These are phyloP conservation scores for Plebejus argus DNA, from an alignment of 2,888 invertebrate genomes.

Conservation along the genomic window DNA sequence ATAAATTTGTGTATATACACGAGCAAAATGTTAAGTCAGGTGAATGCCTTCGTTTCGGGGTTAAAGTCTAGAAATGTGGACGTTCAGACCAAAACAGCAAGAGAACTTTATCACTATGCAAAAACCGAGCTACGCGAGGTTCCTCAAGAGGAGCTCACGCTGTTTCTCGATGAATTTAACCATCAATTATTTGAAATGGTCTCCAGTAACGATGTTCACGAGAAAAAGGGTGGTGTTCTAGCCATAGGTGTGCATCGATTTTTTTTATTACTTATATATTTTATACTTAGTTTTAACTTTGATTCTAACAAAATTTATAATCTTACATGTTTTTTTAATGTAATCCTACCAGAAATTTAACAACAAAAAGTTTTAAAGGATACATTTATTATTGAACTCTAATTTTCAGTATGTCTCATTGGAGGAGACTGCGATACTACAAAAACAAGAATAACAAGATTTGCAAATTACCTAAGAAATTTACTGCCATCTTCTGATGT, in stretches of 20 bases:
- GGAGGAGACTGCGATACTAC: conserved; percentile 96
- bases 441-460: conserved; percentile 93
- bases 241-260: conserved; percentile 86
- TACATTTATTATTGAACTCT: neutral
- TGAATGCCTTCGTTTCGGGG: conserved; percentile 91
- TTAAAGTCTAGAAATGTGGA: conserved; percentile 94
- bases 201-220: conserved; percentile 94
- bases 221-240: conserved; percentile 96
- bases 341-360: neutral
- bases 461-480: conserved; percentile 95
- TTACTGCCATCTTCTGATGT: conserved; percentile 94
- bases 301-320: neutral
- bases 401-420: conserved; percentile 90
- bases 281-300: neutral
- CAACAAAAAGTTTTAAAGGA: neutral
- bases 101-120: conserved; percentile 94
- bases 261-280: neutral
- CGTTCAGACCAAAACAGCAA: conserved; percentile 90
- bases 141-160: conserved; percentile 92
- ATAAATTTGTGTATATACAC: conserved; percentile 28
- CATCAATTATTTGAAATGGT: conserved; percentile 98
- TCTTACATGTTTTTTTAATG: neutral
- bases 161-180: conserved; percentile 96
- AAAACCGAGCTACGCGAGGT: conserved; percentile 95
- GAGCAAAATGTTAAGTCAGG: conserved; percentile 75